Evolutionary conservation across 2,888 invertebrate genomes (phyloP), one percentile per base, ranked within the genome.

Genomic region (Creontiades dilutus): DNA sequence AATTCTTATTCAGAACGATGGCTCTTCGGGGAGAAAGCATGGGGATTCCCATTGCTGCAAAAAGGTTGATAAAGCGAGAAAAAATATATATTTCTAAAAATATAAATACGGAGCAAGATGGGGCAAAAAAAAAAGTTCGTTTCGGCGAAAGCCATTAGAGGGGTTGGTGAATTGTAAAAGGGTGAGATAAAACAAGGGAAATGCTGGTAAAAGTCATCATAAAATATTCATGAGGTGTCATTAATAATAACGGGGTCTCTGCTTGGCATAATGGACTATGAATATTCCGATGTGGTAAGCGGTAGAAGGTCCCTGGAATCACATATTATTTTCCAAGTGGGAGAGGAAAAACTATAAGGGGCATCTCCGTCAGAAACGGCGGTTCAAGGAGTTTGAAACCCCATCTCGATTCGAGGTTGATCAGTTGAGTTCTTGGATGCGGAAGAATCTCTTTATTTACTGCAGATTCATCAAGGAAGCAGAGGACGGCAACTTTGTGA

Each of bases 261-360:
- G 68, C 23, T 68, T 68, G 68, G 68, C 27, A 13, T 68, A 68
- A 68, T 68, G 68, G 68, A 12, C 68, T 68, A 68, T 68, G 68
- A 68, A 68, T 68, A 68, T 68, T 68, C 68, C 19, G 68, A 68
- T 27, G 68, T 68, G 23, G 23, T 68, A 68, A 68, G 68, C 19
- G 68, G 23, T 68, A 68, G 68, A 12, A 68, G 23, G 68, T 68
- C 27, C 23, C 68, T 16, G n/a, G 57, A 57, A 57, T 57, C n/a
- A 57, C 57, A 57, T 57, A 16, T 57, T 57, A 37, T 37, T 37
- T 57, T 57, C n/a, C 57, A 57, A 57, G n/a, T n/a, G n/a, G 52
- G 16, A n/a, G 57, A 57, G 37, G 5, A 57, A n/a, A 57, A 16
- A n/a, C n/a, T 57, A n/a, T 57, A n/a, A n/a, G 37, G 37, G 37